Evolutionary conservation across 23 tunicate species (phyloP).

Genomic region (Halocynthia aurantium): DNA sequence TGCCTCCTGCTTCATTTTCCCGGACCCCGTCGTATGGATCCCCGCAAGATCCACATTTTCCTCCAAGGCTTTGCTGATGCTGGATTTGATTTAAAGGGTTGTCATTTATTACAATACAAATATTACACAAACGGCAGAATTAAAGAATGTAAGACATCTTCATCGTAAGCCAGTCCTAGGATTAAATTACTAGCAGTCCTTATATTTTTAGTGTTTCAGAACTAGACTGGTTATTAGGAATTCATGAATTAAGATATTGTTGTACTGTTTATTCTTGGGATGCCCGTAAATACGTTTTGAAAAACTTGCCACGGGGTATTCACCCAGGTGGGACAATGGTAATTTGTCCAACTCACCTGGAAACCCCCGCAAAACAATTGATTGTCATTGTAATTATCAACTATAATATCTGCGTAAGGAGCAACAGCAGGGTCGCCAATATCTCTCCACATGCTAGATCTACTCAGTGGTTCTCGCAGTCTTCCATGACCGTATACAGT

Average conservation of each 20-base stretch:
- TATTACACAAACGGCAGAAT: too few relatives aligned
- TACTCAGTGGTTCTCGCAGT: slow-evolving; percentile 37
- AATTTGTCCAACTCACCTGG: slow-evolving; percentile 14
- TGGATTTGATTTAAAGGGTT: neutral
- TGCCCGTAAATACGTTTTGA: neutral
- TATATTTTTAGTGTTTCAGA: too few relatives aligned
- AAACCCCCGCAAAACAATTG: slow-evolving; percentile 68
- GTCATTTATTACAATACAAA: too few relatives aligned
- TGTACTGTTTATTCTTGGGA: too few relatives aligned
- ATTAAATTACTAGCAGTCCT: too few relatives aligned
- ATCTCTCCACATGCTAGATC: slow-evolving; percentile 34
- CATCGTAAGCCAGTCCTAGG: too few relatives aligned
- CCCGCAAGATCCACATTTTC: slow-evolving; percentile 78
- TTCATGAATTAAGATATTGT: too few relatives aligned
- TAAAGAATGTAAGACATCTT: too few relatives aligned
- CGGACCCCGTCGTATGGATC: slow-evolving; percentile 49
- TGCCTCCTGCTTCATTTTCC: slow-evolving; percentile 71
- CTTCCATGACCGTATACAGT: slow-evolving; percentile 32
- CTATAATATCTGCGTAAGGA: slow-evolving; percentile 27
- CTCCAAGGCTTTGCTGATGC: slow-evolving; percentile 37
- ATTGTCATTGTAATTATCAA: slow-evolving; percentile 43
- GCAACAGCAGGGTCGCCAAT: slow-evolving; percentile 28
- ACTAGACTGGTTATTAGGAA: too few relatives aligned
- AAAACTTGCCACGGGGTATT: neutral
- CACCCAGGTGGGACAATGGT: neutral